phyloP scores from a whole-genome alignment of 2,888 invertebrate genomes.

The Eupithecia abbreviata region DNA sequence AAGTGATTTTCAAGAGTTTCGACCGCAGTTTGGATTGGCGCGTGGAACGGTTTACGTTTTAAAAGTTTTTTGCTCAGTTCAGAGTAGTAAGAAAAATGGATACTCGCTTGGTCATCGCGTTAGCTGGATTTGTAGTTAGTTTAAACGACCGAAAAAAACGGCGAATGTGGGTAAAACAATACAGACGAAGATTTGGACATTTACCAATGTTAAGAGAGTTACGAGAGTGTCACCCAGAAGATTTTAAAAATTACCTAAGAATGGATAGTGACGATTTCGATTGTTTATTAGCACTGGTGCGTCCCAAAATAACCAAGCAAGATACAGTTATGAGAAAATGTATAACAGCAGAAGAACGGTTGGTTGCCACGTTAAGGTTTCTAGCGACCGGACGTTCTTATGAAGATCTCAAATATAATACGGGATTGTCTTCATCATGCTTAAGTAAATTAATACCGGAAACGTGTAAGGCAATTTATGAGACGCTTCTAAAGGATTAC shows the following conservation, averaged over 20 bases:
- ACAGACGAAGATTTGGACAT: too few relatives aligned
- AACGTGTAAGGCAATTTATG: slow-evolving; percentile 37
- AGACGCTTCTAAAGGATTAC: slow-evolving; percentile 28
- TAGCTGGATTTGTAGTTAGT: too few relatives aligned
- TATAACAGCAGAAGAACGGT: slow-evolving; percentile 30
- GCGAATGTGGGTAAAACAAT: too few relatives aligned
- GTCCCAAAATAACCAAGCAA: slow-evolving; percentile 31
- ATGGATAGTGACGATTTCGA: slow-evolving; percentile 28
- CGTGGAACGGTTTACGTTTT: too few relatives aligned
- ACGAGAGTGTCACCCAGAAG: slow-evolving; percentile 32
- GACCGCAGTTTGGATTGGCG: too few relatives aligned
- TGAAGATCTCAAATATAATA: slow-evolving; percentile 22
- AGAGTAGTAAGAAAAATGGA: too few relatives aligned
- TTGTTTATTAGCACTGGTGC: slow-evolving; percentile 27
- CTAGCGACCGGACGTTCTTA: slow-evolving; percentile 30
- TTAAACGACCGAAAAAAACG: too few relatives aligned
- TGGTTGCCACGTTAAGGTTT: slow-evolving; percentile 33
- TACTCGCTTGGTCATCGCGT: too few relatives aligned
- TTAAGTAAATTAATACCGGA: slow-evolving; percentile 36
- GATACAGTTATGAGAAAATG: slow-evolving; percentile 32
- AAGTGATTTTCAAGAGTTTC: too few relatives aligned
- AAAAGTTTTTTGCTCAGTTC: too few relatives aligned
- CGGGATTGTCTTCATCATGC: slow-evolving; percentile 26
- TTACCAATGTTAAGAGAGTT: slow-evolving; percentile 30
- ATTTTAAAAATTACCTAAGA: slow-evolving; percentile 38